Conservation (phyloP, 2,888 invertebrate species). For the Drosophila diplacantha region DNA sequence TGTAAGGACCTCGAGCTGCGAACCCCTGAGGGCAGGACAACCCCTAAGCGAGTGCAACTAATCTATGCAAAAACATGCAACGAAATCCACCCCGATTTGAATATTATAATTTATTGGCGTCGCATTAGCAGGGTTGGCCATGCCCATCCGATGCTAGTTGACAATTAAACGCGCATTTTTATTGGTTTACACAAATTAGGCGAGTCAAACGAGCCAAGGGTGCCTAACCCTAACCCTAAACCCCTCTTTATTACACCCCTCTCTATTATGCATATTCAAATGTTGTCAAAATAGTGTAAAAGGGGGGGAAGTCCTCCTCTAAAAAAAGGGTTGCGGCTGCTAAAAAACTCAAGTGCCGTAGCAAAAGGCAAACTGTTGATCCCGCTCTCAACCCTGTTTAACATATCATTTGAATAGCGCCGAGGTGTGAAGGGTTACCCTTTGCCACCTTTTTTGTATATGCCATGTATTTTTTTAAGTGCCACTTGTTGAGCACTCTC, state of each 20-base stretch:
- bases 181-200: constrained; percentile 70
- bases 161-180: constrained; percentile 69
- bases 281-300: constrained; percentile 36
- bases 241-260: constrained; percentile 7
- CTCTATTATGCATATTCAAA: constrained; percentile 47
- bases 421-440: constrained; percentile 61
- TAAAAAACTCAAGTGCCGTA: constrained; percentile 37
- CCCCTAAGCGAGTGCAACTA: constrained; percentile 63
- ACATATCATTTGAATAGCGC: constrained; percentile 71
- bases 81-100: constrained; percentile 42
- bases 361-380: constrained; percentile 56
- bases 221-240: constrained; percentile 17
- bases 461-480: no score
- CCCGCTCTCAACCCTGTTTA: constrained; percentile 46
- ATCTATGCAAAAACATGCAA: constrained; percentile 71
- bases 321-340: constrained; percentile 29
- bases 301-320: not conserved
- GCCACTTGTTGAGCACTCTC: constrained; percentile 53
- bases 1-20: constrained; percentile 37
- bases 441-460: constrained; percentile 23
- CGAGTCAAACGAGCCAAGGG: constrained; percentile 33
- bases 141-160: constrained; percentile 34
- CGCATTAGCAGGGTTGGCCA: constrained; percentile 54
- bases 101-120: constrained; percentile 23
- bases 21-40: constrained; percentile 20